These are phyloP conservation scores for Capreolus pygargus DNA, from an alignment of 2,113 vertebrate genomes.

Conservation along the genomic window DNA sequence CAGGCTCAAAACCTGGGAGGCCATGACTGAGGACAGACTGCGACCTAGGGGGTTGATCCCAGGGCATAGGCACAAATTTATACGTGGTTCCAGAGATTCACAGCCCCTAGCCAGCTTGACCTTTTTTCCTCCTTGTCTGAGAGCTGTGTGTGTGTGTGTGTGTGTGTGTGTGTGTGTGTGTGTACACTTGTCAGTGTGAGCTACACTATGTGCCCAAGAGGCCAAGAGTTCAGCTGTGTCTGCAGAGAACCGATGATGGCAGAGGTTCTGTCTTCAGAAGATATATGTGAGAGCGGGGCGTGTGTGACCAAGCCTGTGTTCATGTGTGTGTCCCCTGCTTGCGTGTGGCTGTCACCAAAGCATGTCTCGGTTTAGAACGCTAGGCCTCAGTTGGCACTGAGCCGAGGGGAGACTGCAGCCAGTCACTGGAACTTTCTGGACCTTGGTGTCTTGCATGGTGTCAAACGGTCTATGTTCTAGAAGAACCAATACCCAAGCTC, in stretches of 20 bases:
- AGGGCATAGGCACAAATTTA: background rate
- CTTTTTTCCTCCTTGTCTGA: background rate
- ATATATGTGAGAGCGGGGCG: background rate
- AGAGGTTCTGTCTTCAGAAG: background rate
- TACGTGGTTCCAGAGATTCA: background rate
- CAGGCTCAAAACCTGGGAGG: background rate
- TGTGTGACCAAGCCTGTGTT: background rate
- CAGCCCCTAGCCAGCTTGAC: background rate
- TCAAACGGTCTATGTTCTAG: background rate
- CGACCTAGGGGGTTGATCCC: background rate
- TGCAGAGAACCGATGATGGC: background rate
- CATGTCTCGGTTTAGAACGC: background rate
- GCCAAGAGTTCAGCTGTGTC: background rate
- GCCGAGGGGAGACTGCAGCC: background rate
- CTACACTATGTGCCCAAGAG: background rate
- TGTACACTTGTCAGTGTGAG: background rate
- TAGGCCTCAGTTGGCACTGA: background rate
- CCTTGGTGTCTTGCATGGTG: background rate
- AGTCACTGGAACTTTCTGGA: background rate
- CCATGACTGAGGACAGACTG: background rate
- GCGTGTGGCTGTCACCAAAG: background rate
- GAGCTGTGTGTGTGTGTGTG: background rate
- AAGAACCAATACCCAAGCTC: background rate
- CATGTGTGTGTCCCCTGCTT: background rate
- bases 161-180: background rate